Evolutionary conservation across 1,140 invertebrate species (phyloP), one percentile per base, ranked within the genome.

Genomic region (Dreissena rostriformis): DNA sequence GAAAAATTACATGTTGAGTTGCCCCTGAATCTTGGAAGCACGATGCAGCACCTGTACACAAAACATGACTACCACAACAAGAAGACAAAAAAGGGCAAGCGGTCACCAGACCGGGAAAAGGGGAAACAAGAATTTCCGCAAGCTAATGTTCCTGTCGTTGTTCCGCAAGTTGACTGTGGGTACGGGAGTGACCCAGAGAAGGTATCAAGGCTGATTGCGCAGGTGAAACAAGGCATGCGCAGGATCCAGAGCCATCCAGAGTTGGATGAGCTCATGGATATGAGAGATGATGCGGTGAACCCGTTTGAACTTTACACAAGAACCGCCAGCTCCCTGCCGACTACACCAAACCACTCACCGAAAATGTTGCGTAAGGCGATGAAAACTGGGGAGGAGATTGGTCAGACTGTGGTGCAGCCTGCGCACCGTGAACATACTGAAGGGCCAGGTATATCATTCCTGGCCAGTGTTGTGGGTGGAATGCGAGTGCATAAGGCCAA

Each of bases 391-490:
- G 17, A 4, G 22, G 22, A 5, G 17, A 24, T 6, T 4, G 6
- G 4, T 2, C 4, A 61, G 22, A 61, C 17, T 61, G 17, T 2
- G 2, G 17, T 24, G 22, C 17, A 61, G 17, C 12, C 57, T 19
- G 39, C 39, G 39, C 39, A 39, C 4, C 39, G 39, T 39, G 39
- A 39, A 39, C 57, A 61, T 2, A 61, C 17, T 61, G 17, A 61
- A n/a, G 57, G 57, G 22, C 17, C 57, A 61, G 57, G 57, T 61
- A n/a, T n/a, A n/a, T 61, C 57, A 24, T 61, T 61, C 57, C 57
- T 61, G 17, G 57, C 57, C 22, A 61, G 57, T 61, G 57, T 61
- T 24, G 22, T 61, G 12, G 57, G 57, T 2, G 57, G 57, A 24
- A n/a, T 61, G 57, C 57, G 57, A n/a, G 57, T 61, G 2, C 17